phyloP scores from a whole-genome alignment of 37 sponge, comb jelly and placozoan genomes.

The Geodia barretti region DNA sequence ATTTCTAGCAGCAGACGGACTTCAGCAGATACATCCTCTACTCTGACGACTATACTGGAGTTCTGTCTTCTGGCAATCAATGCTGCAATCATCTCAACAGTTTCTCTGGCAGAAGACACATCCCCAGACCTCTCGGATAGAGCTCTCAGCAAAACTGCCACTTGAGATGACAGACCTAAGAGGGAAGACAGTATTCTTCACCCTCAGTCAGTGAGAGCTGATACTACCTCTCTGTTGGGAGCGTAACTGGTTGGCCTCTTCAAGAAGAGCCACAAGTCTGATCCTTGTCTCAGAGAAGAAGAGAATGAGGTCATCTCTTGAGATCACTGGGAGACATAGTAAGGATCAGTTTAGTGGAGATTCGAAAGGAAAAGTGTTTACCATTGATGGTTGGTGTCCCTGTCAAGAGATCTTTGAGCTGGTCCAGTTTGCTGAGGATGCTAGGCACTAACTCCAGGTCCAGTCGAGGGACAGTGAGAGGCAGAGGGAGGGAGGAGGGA shows the following conservation, averaged over 20 bases:
- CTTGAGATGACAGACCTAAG: not conserved
- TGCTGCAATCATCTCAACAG: not conserved
- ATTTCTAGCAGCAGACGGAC: not conserved
- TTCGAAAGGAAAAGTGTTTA: not conserved
- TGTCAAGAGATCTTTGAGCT: not conserved
- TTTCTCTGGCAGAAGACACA: not conserved
- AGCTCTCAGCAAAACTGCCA: not conserved
- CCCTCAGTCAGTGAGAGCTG: no score
- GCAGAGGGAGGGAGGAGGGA: conserved; percentile 1
- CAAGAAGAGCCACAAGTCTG: not conserved
- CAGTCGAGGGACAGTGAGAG: not conserved
- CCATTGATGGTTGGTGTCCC: not conserved
- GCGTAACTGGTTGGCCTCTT: not conserved
- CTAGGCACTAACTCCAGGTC: conserved; percentile 29
- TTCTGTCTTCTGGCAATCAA: not conserved
- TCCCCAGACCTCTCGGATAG: not conserved
- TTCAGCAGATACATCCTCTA: not conserved
- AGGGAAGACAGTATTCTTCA: no score
- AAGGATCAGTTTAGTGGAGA: no score
- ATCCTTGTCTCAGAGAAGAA: not conserved
- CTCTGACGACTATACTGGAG: not conserved
- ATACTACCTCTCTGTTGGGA: not conserved
- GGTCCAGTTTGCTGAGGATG: conserved; percentile 2
- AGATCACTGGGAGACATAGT: not conserved
- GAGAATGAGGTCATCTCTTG: not conserved